phyloP scores from a whole-genome alignment of 1,140 invertebrate genomes.

The Littorina saxatilis region DNA sequence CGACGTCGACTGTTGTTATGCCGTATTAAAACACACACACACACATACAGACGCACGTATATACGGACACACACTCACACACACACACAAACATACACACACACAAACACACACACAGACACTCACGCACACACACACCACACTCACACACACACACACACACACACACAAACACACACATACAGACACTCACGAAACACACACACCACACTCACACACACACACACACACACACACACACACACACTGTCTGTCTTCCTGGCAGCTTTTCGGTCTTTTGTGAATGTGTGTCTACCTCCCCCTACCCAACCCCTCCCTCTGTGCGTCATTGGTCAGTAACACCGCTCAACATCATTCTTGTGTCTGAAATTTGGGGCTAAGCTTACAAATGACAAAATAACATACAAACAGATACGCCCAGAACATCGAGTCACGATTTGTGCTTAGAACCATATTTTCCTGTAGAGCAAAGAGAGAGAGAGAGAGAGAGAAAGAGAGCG shows the following conservation, averaged over 20 bases:
- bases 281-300: background rate
- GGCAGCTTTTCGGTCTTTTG: background rate
- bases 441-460: background rate
- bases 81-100: too few species aligned
- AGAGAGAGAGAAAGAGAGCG: too few species aligned
- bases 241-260: background rate
- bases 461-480: constrained; percentile 7
- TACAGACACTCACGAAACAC: background rate
- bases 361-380: too few species aligned
- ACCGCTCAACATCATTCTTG: too few species aligned
- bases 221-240: background rate
- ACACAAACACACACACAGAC: too few species aligned
- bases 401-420: background rate
- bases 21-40: too few species aligned
- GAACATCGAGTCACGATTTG: background rate
- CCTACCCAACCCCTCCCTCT: too few species aligned
- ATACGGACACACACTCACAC: background rate
- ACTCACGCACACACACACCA: too few species aligned
- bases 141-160: too few species aligned
- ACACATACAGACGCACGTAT: background rate
- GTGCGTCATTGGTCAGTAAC: background rate
- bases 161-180: too few species aligned
- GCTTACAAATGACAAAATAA: background rate
- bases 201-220: background rate
- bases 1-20: background rate